Conservation (phyloP, 2,113 vertebrate genomes). For the Erinaceus europaeus region DNA sequence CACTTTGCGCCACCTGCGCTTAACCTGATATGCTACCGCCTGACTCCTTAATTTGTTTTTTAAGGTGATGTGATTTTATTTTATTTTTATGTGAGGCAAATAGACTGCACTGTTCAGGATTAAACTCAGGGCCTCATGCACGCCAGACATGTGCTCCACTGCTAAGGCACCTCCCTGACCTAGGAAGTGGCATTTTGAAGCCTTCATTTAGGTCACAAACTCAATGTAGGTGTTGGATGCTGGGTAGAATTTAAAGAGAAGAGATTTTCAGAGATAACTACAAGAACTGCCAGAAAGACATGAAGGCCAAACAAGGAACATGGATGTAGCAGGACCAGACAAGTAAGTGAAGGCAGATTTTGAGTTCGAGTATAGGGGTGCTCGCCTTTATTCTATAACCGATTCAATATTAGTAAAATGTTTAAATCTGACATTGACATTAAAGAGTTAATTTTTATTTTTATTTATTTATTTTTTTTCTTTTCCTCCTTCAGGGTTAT, state of each 20-base stretch:
- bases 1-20: no score
- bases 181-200: conserved; percentile 27
- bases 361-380: background rate
- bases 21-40: no score
- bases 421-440: background rate
- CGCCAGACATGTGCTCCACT: no score
- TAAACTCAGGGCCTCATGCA: no score
- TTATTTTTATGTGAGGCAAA: no score
- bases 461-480: no score
- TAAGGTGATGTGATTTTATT: no score
- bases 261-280: background rate
- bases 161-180: no score
- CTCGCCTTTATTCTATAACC: background rate
- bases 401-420: background rate
- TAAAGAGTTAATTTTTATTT: background rate
- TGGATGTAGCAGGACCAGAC: background rate
- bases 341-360: background rate
- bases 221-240: conserved; percentile 11
- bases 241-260: background rate
- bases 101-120: no score
- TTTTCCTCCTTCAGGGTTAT: no score
- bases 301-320: conserved; percentile 19
- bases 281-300: background rate
- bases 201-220: conserved; percentile 16
- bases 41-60: no score